These are phyloP conservation scores for Oopsacas minuta DNA, from an alignment of 37 sponge, comb jelly and placozoan genomes.

Conservation along the genomic window DNA sequence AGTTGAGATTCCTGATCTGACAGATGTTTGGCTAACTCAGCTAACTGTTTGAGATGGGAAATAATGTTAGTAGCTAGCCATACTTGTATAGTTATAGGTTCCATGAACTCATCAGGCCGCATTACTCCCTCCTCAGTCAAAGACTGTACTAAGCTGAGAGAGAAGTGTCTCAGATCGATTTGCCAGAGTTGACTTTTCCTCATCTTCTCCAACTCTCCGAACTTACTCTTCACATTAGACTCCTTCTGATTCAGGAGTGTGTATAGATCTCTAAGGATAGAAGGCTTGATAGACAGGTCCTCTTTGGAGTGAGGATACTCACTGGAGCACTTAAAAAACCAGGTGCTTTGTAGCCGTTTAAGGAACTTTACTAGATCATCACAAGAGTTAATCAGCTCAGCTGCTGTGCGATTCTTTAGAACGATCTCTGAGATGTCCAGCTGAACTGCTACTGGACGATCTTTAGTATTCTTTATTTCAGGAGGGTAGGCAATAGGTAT, in stretches of 20 bases:
- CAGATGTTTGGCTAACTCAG: neutral
- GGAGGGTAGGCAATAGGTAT: neutral
- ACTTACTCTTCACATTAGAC: neutral
- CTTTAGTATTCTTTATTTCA: neutral
- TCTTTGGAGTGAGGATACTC: neutral
- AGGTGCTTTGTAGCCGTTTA: neutral
- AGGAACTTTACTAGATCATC: neutral
- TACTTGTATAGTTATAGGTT: neutral
- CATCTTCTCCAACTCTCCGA: slow-evolving; percentile 11
- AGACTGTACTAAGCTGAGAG: neutral
- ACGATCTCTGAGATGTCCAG: neutral
- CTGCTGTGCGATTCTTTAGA: neutral
- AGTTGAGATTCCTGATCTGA: neutral
- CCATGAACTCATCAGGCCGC: slow-evolving; percentile 9
- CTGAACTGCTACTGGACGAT: neutral
- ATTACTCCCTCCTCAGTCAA: neutral
- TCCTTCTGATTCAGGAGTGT: neutral
- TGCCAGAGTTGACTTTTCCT: slow-evolving; percentile 3
- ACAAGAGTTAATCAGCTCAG: neutral
- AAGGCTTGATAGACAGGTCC: neutral
- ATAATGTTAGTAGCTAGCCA: slow-evolving; percentile 11
- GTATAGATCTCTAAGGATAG: neutral
- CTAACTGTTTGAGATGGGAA: neutral
- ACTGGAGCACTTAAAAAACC: neutral
- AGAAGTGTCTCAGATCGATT: neutral